Conservation (phyloP, 2,113 vertebrate genomes). For the Gracilinanus agilis region DNA sequence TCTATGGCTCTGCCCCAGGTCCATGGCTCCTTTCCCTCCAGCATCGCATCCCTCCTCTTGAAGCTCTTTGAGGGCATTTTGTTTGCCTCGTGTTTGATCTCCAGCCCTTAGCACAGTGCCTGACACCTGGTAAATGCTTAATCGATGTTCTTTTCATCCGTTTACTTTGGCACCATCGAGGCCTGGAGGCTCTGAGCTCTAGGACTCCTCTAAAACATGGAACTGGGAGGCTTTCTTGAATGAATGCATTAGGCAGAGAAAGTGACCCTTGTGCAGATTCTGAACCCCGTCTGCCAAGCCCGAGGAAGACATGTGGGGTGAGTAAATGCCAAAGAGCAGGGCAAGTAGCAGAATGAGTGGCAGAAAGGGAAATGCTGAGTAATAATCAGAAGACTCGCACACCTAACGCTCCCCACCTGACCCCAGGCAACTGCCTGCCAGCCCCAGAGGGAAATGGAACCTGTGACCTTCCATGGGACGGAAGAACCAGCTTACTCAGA, state of each 20-base stretch:
- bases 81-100: neutral
- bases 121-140: neutral
- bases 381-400: neutral
- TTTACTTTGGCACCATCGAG: neutral
- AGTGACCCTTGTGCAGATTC: neutral
- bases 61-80: neutral
- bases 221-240: neutral
- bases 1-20: neutral
- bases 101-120: neutral
- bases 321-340: conserved; percentile 3
- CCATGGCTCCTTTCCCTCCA: neutral
- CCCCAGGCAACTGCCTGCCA: neutral
- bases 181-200: neutral
- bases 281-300: neutral
- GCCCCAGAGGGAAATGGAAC: neutral
- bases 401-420: neutral
- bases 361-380: neutral
- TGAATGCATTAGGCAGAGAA: neutral
- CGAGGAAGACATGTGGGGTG: conserved; percentile 33
- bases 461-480: neutral
- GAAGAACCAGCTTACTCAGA: neutral
- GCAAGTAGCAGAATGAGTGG: neutral
- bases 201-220: neutral
- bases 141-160: neutral
- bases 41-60: too few relatives aligned